Evolutionary conservation across 2,113 vertebrate species (phyloP), one percentile per base, ranked within the genome.

Genomic region (Tympanuchus pallidicinctus): DNA sequence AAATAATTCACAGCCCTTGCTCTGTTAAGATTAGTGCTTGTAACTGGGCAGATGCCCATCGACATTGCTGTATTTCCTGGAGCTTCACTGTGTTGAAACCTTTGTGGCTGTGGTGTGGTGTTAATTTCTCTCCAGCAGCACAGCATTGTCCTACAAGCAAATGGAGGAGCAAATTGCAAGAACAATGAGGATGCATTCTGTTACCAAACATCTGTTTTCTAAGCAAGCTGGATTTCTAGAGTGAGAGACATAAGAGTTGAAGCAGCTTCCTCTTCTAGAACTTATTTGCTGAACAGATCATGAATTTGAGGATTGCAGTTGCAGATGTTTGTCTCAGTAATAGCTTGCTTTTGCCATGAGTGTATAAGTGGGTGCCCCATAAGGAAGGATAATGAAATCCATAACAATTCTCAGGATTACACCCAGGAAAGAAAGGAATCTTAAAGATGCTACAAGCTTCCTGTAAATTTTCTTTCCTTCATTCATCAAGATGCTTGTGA

Each of bases 1-100:
- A 94, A 96, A 95, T 93, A 96, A 96, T 82, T 82, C 82, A 93
- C 56, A 75, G 90, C 34, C 85, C 10, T 4, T 60, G 66, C 52
- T 89, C 59, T 83, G 40, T 13, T 36, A 82, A 89, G 73, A 45
- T 32, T 43, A 6, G 21, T 19, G 43, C 63, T 82, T 84, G 78
- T 38, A 11, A 20, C 63, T 17, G 34, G 34, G 61, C 34, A 65
- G 18, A 59, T 32, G 34, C 71, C 77, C 69, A 8, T 34, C 48
- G 47, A 48, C 6, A 0, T 16, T 52, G 67, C 57, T 82, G 64
- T 2, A 54, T 76, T 61, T 52, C 69, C 71, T 70, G 78, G 45
- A 87, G 22, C 69, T 67, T 48, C 65, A n/a, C 4, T 27, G 24
- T 8, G 10, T 59, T 65, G 71, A 30, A 27, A 8, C 45, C 34